phyloP scores from a whole-genome alignment of 1,140 invertebrate species.

The Neodiprion virginianus region DNA sequence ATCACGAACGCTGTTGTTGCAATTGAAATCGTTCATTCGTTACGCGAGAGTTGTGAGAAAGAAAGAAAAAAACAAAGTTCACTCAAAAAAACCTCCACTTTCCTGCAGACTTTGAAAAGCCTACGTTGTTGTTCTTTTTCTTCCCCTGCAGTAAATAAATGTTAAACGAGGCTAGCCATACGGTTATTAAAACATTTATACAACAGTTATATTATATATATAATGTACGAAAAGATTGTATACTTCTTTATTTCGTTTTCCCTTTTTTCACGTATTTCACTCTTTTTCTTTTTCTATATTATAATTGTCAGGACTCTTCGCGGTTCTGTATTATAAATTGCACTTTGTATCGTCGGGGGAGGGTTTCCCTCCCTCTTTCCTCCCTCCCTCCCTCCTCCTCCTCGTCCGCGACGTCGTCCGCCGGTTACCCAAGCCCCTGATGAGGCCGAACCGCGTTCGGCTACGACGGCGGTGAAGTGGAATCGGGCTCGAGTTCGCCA shows the following conservation, averaged over 20 bases:
- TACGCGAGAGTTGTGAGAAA: too few species aligned
- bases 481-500: slow-evolving; percentile 51
- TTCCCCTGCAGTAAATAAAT: too few species aligned
- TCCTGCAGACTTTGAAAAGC: too few species aligned
- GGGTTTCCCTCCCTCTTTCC: neutral
- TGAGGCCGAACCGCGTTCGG: slow-evolving; percentile 29
- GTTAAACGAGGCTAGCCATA: too few species aligned
- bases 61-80: too few species aligned
- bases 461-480: slow-evolving; percentile 59
- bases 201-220: too few species aligned
- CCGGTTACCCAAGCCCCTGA: neutral
- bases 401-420: slow-evolving; percentile 11
- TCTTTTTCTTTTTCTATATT: neutral
- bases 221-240: too few species aligned
- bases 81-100: too few species aligned
- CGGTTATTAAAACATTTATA: too few species aligned
- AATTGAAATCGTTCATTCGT: too few species aligned
- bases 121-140: too few species aligned
- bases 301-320: neutral
- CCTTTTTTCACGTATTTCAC: neutral
- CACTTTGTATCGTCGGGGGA: slow-evolving; percentile 16
- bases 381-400: neutral
- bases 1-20: too few species aligned
- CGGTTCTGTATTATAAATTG: slow-evolving; percentile 15
- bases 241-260: neutral